Percentiles rank a stretch among this genome's conserved stretches.
phyloP scores from a whole-genome alignment of 2,888 invertebrate genomes.

The Pollenia griseotomentosa region DNA sequence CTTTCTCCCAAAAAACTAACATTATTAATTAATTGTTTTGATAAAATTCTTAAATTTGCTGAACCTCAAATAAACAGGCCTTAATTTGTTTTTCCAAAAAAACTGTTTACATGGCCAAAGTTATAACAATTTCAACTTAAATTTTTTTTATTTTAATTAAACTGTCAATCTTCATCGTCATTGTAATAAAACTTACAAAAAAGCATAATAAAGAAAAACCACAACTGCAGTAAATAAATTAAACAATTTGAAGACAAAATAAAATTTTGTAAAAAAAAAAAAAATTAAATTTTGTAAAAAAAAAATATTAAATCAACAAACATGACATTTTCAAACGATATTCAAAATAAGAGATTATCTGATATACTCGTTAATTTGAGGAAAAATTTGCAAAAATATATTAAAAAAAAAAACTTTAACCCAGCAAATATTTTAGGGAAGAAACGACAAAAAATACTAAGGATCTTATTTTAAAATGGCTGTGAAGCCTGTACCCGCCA shows the following conservation, averaged over 20 bases:
- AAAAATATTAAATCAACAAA: constrained; percentile 9
- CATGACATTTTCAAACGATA: constrained; percentile 56
- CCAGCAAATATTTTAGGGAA: background rate
- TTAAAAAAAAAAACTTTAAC: background rate
- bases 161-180: constrained; percentile 67
- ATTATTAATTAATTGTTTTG: too few species aligned
- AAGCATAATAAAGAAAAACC: background rate
- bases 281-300: too few species aligned
- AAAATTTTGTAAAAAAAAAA: constrained; percentile 22
- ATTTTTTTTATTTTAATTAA: constrained; percentile 69
- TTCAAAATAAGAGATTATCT: constrained; percentile 32
- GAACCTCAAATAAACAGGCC: constrained; percentile 15
- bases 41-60: background rate
- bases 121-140: constrained; percentile 17
- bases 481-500: too few species aligned
- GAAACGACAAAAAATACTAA: too few species aligned
- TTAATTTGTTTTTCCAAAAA: constrained; percentile 21
- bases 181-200: constrained; percentile 31
- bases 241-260: constrained; percentile 8
- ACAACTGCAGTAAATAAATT: constrained; percentile 17
- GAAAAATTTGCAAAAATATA: background rate
- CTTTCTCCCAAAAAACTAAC: too few species aligned
- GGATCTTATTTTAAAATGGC: too few species aligned
- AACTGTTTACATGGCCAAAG: constrained; percentile 41
- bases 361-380: background rate